A percentile compares a stretch with the other conserved stretches of the same genome.
phyloP scores from a whole-genome alignment of 2,797 vertebrate genomes.

The Schizopygopsis pylzovi region DNA sequence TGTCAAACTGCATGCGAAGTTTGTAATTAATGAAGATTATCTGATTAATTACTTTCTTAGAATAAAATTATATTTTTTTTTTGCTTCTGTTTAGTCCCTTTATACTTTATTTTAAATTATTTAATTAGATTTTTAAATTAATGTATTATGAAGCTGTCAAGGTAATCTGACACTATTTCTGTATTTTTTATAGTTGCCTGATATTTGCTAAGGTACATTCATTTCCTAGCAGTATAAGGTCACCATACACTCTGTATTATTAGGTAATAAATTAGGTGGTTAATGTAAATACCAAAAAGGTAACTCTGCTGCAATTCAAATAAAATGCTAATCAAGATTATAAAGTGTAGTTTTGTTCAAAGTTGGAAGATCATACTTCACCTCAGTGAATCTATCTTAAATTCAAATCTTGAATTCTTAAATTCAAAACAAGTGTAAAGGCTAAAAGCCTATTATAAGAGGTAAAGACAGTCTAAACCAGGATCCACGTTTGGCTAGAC shows the following conservation, averaged over 20 bases:
- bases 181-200: not conserved
- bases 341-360: not conserved
- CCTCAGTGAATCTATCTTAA: not conserved
- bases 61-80: not conserved
- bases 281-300: slow-evolving; percentile 2
- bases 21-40: not conserved
- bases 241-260: not conserved
- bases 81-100: not conserved
- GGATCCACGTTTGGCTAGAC: not conserved
- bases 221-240: slow-evolving; percentile 26
- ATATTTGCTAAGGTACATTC: slow-evolving; percentile 28
- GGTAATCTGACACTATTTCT: not conserved
- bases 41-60: not conserved
- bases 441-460: not conserved
- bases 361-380: not conserved
- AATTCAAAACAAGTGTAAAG: not conserved
- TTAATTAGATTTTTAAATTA: not conserved
- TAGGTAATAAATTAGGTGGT: not conserved
- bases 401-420: not conserved
- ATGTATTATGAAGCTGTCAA: not conserved
- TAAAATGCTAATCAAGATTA: not conserved
- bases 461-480: not conserved
- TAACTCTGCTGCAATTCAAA: not conserved
- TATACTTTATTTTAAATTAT: not conserved
- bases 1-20: not conserved